These are phyloP conservation scores for Zaprionus camerounensis DNA, from an alignment of 1,140 invertebrate species.

Conservation along the genomic window DNA sequence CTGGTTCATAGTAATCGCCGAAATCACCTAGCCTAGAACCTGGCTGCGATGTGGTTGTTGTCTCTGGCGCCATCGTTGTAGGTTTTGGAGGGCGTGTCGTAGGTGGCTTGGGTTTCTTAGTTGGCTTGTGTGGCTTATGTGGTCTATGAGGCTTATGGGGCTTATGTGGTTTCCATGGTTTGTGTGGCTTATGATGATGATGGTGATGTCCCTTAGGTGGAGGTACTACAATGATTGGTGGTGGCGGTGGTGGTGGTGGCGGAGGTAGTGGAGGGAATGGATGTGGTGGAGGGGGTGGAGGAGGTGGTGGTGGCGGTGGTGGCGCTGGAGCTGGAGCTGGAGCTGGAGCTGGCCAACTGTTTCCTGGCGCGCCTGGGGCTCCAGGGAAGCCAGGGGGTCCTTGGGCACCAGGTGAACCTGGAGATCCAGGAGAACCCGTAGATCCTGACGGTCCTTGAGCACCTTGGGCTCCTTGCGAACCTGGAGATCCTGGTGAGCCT, in stretches of 20 bases:
- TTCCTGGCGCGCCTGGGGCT: slow-evolving; percentile 8
- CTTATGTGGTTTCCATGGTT: neutral
- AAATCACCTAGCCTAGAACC: too few species aligned
- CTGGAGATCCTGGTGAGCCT: slow-evolving; percentile 31
- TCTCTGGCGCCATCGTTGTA: neutral
- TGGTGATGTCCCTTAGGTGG: slow-evolving; percentile 21
- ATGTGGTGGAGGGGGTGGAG: neutral
- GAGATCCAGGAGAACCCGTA: slow-evolving; percentile 18
- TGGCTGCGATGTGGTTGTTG: neutral
- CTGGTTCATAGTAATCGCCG: neutral
- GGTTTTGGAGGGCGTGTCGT: neutral
- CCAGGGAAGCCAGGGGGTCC: slow-evolving; percentile 28
- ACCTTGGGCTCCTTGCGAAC: slow-evolving; percentile 30
- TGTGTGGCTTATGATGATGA: slow-evolving; percentile 18
- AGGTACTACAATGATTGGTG: slow-evolving; percentile 17
- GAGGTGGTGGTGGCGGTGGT: neutral
- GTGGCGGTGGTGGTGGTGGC: neutral
- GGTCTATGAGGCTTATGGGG: neutral
- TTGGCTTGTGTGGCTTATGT: slow-evolving; percentile 4
- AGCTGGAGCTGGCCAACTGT: neutral
- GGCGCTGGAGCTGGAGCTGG: neutral
- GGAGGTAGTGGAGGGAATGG: slow-evolving; percentile 12
- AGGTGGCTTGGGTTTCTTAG: slow-evolving; percentile 3
- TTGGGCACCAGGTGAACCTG: slow-evolving; percentile 21
- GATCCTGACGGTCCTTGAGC: slow-evolving; percentile 30